Percentiles rank a stretch among this genome's conserved stretches.
Conservation (phyloP, 1,140 invertebrate genomes). For the Ceratitis capitata region DNA sequence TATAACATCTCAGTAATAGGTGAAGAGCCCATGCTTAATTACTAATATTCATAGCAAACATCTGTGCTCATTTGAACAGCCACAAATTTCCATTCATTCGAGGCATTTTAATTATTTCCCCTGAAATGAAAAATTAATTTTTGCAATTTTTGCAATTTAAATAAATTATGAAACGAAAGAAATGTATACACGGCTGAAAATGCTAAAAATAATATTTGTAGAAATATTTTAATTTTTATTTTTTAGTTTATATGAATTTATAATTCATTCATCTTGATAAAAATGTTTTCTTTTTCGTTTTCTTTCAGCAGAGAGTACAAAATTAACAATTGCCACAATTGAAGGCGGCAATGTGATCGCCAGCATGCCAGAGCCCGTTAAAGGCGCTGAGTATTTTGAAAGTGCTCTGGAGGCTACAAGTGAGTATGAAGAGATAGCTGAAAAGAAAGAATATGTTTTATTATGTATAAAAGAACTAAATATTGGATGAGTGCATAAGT, state of each 20-base stretch:
- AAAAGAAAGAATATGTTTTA: no score
- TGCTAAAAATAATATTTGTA: no score
- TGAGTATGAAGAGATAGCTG: no score
- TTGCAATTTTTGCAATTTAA: no score
- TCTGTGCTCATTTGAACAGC: not conserved
- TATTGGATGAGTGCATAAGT: no score
- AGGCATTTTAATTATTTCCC: no score
- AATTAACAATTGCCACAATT: conserved; percentile 36
- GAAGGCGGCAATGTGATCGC: conserved; percentile 38
- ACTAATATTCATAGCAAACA: not conserved
- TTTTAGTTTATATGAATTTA: not conserved
- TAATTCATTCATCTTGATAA: not conserved
- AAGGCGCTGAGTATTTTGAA: conserved; percentile 43
- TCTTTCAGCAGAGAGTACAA: conserved; percentile 37
- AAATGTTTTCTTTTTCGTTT: conserved; percentile 30
- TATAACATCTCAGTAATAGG: not conserved
- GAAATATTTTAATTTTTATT: no score
- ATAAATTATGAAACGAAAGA: no score
- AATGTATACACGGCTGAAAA: no score
- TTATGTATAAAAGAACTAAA: no score
- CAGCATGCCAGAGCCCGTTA: not conserved
- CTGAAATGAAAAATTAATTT: no score
- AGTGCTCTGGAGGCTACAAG: conserved; percentile 41
- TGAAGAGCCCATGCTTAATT: not conserved
- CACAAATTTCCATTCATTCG: not conserved